Evolutionary conservation across 1,140 invertebrate genomes (phyloP).

Genomic region (Sarcophaga bullata): DNA sequence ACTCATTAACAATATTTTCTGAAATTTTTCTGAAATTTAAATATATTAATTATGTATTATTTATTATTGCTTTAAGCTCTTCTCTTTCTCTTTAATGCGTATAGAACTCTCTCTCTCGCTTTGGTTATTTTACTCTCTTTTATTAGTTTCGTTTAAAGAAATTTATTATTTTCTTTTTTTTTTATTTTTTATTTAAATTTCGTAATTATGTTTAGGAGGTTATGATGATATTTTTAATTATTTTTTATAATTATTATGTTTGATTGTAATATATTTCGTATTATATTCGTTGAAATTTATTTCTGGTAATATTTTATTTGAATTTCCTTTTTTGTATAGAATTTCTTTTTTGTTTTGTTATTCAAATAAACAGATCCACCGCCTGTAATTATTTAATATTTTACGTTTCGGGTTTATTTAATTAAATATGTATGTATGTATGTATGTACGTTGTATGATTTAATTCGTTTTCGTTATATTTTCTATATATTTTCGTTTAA

Average conservation of each 20-base stretch:
- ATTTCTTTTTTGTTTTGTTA: too few relatives aligned
- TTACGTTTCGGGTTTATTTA: not conserved
- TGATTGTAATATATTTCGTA: not conserved
- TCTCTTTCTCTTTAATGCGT: not conserved
- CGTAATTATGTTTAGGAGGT: slow-evolving; percentile 36
- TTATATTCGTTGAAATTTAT: slow-evolving; percentile 17
- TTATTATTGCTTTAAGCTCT: not conserved
- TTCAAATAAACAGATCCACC: slow-evolving; percentile 28
- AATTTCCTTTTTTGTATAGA: not conserved
- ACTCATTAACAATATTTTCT: not conserved
- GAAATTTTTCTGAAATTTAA: not conserved
- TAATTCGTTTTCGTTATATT: slow-evolving; percentile 23
- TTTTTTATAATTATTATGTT: slow-evolving; percentile 29
- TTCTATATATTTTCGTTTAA: slow-evolving; percentile 19
- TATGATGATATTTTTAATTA: slow-evolving; percentile 24
- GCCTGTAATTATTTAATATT: slow-evolving; percentile 3
- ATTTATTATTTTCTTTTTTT: too few relatives aligned
- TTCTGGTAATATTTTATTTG: too few relatives aligned
- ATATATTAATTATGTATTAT: not conserved
- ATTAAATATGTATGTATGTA: not conserved
- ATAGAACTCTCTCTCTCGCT: not conserved
- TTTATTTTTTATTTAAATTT: not conserved
- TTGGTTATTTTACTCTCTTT: not conserved
- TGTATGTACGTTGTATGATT: too few relatives aligned
- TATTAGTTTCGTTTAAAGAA: not conserved